Percentiles rank a stretch among this genome's conserved stretches.
Evolutionary conservation across 2,888 invertebrate species (phyloP).

Genomic region (Orchesellides sinensis): DNA sequence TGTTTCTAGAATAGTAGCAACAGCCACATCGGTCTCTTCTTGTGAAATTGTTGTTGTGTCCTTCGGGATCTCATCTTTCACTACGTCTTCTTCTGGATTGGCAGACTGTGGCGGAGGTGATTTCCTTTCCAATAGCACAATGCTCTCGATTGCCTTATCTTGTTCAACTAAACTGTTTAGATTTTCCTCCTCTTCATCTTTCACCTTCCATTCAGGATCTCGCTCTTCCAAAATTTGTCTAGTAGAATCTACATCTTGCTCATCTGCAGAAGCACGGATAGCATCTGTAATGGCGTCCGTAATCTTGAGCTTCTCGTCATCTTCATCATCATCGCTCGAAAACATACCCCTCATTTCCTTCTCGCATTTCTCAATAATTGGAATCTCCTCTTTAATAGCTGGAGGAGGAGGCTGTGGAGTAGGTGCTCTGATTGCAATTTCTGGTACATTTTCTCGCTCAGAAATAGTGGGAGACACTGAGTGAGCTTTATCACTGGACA

Average conservation of each 20-base stretch:
- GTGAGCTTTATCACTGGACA: conserved; percentile 34
- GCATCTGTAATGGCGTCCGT: conserved; percentile 70
- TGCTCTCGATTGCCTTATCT: conserved; percentile 76
- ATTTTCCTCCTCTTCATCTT: conserved; percentile 77
- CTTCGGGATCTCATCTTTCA: conserved; percentile 76
- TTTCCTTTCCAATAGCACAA: conserved; percentile 70
- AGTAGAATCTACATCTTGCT: conserved; percentile 62
- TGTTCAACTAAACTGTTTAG: conserved; percentile 74
- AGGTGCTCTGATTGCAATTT: conserved; percentile 32
- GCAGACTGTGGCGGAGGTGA: conserved; percentile 76
- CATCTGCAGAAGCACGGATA: conserved; percentile 70
- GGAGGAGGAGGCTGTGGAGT: conserved; percentile 21
- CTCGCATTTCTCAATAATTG: conserved; percentile 59
- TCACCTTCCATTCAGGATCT: conserved; percentile 59
- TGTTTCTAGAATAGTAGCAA: conserved; percentile 91
- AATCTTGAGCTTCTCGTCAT: conserved; percentile 72
- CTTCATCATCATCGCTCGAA: conserved; percentile 74
- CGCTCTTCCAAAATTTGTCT: conserved; percentile 35
- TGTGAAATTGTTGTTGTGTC: conserved; percentile 92
- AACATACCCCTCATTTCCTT: conserved; percentile 70
- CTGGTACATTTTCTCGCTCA: conserved; percentile 68
- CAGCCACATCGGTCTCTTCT: conserved; percentile 95
- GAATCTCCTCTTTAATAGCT: background rate
- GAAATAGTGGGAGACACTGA: conserved; percentile 66
- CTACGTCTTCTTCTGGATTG: conserved; percentile 65